Conservation (phyloP, 1,140 invertebrate genomes). For the Trichogramma pretiosum region DNA sequence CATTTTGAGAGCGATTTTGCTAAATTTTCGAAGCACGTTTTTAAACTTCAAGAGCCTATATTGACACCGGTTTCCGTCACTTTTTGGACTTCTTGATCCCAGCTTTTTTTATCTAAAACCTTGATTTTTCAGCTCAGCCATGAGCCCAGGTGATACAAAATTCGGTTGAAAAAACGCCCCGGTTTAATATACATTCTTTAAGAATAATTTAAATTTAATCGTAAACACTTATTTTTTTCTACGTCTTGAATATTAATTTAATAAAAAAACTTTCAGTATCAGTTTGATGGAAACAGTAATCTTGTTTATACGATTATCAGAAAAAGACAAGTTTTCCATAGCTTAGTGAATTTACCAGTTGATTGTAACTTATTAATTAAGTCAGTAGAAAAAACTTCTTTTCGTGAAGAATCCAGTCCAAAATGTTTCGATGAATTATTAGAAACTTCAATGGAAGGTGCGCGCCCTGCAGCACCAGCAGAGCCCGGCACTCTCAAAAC, state of each 20-base stretch:
- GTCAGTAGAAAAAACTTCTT: no score
- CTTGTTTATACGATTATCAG: slow-evolving; percentile 98
- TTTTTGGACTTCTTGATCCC: no score
- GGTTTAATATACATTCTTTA: neutral
- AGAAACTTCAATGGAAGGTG: slow-evolving; percentile 73
- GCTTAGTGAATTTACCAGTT: slow-evolving; percentile 88
- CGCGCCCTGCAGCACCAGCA: slow-evolving; percentile 75
- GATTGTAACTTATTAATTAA: slow-evolving; percentile 85
- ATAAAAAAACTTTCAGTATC: slow-evolving; percentile 54
- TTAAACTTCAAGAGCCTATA: no score
- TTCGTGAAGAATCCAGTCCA: no score
- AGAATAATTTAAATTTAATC: neutral
- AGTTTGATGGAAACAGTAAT: slow-evolving; percentile 99
- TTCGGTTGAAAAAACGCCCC: neutral
- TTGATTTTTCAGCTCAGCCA: no score
- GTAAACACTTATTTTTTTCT: neutral
- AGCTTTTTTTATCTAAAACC: no score
- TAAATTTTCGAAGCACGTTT: no score
- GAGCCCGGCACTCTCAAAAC: slow-evolving; percentile 85
- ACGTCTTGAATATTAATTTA: slow-evolving; percentile 3
- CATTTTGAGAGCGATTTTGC: no score
- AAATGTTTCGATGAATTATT: no score
- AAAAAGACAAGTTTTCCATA: slow-evolving; percentile 95
- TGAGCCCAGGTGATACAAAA: no score
- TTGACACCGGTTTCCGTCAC: no score